Conservation (phyloP, 2,888 invertebrate species). For the Anodontia alba region DNA sequence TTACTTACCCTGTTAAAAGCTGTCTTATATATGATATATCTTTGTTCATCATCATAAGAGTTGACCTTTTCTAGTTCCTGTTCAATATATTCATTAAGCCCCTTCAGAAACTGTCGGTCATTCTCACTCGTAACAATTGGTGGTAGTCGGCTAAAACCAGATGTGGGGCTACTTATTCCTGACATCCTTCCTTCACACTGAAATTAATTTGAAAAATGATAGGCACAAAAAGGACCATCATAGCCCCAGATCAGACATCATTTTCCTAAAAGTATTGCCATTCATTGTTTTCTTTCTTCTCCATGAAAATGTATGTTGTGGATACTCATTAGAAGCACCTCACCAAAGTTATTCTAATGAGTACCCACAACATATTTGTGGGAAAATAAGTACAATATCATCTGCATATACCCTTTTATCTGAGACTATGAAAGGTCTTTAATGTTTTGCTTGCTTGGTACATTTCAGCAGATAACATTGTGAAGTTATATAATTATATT, state of each 20-base stretch:
- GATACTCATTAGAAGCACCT: too few species aligned
- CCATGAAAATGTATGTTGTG: too few species aligned
- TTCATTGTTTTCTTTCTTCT: background rate
- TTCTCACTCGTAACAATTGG: conserved; percentile 81
- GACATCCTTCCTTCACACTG: conserved; percentile 20
- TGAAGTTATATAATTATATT: too few species aligned
- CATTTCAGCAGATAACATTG: too few species aligned
- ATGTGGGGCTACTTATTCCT: conserved; percentile 66
- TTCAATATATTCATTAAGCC: conserved; percentile 78
- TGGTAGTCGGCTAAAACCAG: conserved; percentile 76
- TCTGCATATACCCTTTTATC: too few species aligned
- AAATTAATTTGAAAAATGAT: background rate
- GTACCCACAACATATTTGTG: background rate
- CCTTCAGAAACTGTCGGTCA: conserved; percentile 77
- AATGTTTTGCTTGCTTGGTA: too few species aligned
- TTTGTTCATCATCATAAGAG: conserved; percentile 76
- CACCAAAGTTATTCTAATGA: background rate
- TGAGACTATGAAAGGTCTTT: too few species aligned
- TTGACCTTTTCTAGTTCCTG: conserved; percentile 76
- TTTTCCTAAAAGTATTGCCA: too few species aligned
- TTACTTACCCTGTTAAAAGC: conserved; percentile 82
- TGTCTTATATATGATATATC: conserved; percentile 80
- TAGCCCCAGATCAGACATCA: too few species aligned
- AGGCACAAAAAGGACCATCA: background rate
- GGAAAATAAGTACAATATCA: too few species aligned